A percentile compares a stretch with the other conserved stretches of the same genome.
phyloP scores from a whole-genome alignment of 1,140 invertebrate species.

The Ganaspis sp. region DNA sequence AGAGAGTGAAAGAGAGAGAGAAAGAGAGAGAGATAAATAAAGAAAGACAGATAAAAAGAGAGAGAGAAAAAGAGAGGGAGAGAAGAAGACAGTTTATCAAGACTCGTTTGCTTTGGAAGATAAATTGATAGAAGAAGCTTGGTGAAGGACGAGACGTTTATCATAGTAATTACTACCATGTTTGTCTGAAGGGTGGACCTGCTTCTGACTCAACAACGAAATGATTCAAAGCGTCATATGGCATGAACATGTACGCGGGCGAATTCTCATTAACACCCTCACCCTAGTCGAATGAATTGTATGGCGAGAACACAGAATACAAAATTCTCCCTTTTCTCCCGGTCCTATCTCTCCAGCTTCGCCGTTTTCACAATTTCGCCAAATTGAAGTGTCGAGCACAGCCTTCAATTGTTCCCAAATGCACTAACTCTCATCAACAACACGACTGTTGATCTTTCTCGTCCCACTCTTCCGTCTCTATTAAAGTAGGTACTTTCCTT shows the following conservation, averaged over 20 bases:
- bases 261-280: constrained; percentile 68
- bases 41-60: too few species aligned
- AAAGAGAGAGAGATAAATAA: too few species aligned
- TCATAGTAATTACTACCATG: constrained; percentile 66
- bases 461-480: not conserved
- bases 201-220: constrained; percentile 48
- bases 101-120: not conserved
- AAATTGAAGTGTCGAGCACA: constrained; percentile 60
- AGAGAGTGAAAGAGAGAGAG: too few species aligned
- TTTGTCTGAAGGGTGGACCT: constrained; percentile 54
- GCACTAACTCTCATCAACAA: constrained; percentile 27
- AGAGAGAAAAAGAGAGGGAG: too few species aligned
- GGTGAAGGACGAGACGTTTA: constrained; percentile 56
- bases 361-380: constrained; percentile 56
- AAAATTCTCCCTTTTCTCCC: constrained; percentile 48
- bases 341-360: not conserved
- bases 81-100: not conserved
- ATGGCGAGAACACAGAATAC: constrained; percentile 53
- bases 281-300: constrained; percentile 59
- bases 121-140: constrained; percentile 32
- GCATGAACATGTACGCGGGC: constrained; percentile 52
- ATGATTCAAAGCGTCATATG: constrained; percentile 67
- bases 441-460: not conserved
- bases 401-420: constrained; percentile 56
- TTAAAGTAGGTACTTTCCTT: too few species aligned